A percentile compares a stretch with the other conserved stretches of the same genome.
phyloP scores from a whole-genome alignment of 2,797 vertebrate genomes.

The Avahi laniger region DNA sequence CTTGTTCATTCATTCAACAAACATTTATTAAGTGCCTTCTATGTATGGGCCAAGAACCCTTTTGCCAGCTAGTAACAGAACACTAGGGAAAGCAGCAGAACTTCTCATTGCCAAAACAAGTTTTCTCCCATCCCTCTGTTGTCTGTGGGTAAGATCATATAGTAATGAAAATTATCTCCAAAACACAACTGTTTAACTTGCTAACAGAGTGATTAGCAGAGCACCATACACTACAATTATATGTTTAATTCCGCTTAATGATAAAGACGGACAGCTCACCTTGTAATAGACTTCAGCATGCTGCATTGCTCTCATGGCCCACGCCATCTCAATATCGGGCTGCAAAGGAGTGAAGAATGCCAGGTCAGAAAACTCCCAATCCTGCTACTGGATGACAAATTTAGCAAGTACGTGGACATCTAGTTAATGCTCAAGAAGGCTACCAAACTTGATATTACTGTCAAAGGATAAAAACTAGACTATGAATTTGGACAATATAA shows the following conservation, averaged over 20 bases:
- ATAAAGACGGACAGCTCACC: slow-evolving; percentile 63
- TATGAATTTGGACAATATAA: neutral
- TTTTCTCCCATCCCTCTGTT: neutral
- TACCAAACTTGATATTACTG: neutral
- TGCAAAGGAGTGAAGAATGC: slow-evolving; percentile 56
- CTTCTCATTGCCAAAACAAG: slow-evolving; percentile 15
- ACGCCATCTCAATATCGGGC: slow-evolving; percentile 85
- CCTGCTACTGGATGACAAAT: slow-evolving; percentile 4
- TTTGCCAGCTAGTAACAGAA: slow-evolving; percentile 8
- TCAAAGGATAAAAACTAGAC: slow-evolving; percentile 35
- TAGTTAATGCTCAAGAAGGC: neutral
- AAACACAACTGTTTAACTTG: slow-evolving; percentile 51
- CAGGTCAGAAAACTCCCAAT: slow-evolving; percentile 28
- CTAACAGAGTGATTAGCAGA: slow-evolving; percentile 25
- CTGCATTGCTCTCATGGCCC: slow-evolving; percentile 85
- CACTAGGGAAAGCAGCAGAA: neutral
- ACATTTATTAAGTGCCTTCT: slow-evolving; percentile 15
- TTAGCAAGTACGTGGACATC: neutral
- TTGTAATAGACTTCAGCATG: slow-evolving; percentile 86
- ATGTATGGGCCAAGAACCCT: neutral
- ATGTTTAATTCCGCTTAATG: slow-evolving; percentile 12
- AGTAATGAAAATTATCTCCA: slow-evolving; percentile 21
- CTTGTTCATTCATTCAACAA: slow-evolving; percentile 15
- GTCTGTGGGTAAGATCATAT: neutral
- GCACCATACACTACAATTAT: neutral